Percentiles rank a stretch among this genome's conserved stretches.
Evolutionary conservation across 2,888 invertebrate species (phyloP).

Genomic region (Alsophila aescularia): DNA sequence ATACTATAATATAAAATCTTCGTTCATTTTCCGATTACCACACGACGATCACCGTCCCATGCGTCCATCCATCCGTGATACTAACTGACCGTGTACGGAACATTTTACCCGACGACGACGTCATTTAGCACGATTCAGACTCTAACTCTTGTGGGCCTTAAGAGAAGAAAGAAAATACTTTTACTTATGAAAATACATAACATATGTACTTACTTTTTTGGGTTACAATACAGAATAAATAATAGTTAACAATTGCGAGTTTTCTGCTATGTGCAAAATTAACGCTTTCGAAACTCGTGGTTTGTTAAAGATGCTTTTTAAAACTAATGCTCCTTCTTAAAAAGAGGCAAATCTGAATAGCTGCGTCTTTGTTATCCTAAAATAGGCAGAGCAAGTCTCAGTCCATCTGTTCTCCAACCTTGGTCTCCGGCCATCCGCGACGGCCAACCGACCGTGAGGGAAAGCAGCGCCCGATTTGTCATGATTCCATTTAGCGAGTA

Average conservation of each 20-base stretch:
- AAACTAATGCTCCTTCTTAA: too few species aligned
- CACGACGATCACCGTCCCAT: neutral
- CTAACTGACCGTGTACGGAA: conserved; percentile 9
- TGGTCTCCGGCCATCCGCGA: conserved; percentile 38
- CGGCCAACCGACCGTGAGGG: conserved; percentile 37
- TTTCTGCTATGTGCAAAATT: too few species aligned
- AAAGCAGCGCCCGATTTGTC: conserved; percentile 31
- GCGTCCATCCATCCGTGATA: conserved; percentile 1
- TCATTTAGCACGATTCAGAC: neutral
- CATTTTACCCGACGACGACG: neutral
- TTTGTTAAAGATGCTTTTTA: too few species aligned
- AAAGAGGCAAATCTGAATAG: too few species aligned
- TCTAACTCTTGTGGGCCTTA: too few species aligned
- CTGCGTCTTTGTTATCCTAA: too few species aligned
- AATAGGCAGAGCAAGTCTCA: neutral
- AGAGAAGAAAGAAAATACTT: too few species aligned
- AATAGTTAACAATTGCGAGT: too few species aligned
- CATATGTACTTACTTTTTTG: too few species aligned
- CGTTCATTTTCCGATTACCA: conserved; percentile 2
- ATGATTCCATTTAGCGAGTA: conserved; percentile 17
- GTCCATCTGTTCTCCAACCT: conserved; percentile 22
- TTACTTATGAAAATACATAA: too few species aligned
- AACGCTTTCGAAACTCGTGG: too few species aligned
- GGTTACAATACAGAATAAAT: too few species aligned
- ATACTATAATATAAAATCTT: conserved; percentile 6